Evolutionary conservation across 2,797 vertebrate species (phyloP), one percentile per base, ranked within the genome.

Genomic region (Ceyx erithaca): DNA sequence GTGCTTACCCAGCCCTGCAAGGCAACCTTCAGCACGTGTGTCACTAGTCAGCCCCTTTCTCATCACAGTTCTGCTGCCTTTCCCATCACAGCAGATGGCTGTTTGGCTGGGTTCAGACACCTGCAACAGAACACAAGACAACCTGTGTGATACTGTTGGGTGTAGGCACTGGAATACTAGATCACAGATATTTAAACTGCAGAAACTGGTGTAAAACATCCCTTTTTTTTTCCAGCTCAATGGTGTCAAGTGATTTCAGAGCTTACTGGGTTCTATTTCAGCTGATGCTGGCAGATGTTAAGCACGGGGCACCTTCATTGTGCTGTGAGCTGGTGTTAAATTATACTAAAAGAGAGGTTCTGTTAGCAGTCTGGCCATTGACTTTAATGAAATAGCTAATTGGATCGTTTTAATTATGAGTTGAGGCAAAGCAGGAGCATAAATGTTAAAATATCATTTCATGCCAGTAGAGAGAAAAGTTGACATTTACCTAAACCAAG

Each of bases 401-500:
- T 85, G 92, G 69, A 83, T 85, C 8, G 87, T 92, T 94, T 89
- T 93, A 93, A 93, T 96, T 95, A 92, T 80, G 77, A 84, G 61
- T 46, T 51, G 68, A 91, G 67, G 71, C 45, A 75, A 92, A 93
- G 80, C 41, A 92, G 84, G 52, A 91, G 30, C 63, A 87, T 67
- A 95, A 94, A 92, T 90, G 92, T 94, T 96, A 93, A 95, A 96
- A 92, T 92, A 96, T 64, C 85, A 90, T 91, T 94, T 90, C 49
- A 80, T 77, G 78, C 64, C 83, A 85, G 68, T 58, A 73, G 77
- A 93, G 54, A 93, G 71, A 86, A 92, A 90, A 92, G 83, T 22
- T 96, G 96, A 94, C 96, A 96, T 96, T 96, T 96, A 86, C 80
- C 76, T 92, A 93, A 84, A 94, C 64, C 77, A 80, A 86, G 40